Conservation (phyloP, 2,113 vertebrate species). For the Chloebia gouldiae region DNA sequence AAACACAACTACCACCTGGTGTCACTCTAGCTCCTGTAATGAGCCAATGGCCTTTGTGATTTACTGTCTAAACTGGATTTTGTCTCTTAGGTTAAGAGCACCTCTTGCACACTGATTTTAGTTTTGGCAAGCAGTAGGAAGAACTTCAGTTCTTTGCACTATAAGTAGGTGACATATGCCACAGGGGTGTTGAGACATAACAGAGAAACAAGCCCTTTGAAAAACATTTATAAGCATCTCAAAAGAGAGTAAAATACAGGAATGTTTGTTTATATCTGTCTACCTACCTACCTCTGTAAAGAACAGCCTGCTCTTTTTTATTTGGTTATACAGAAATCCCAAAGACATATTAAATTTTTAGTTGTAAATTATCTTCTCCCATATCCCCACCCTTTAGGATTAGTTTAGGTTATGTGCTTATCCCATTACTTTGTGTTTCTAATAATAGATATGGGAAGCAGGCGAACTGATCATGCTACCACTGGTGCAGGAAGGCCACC, state of each 20-base stretch:
- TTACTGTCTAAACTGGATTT: neutral
- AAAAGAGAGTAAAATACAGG: neutral
- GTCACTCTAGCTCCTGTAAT: neutral
- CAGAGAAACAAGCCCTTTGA: neutral
- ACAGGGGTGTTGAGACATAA: neutral
- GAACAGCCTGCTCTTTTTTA: neutral
- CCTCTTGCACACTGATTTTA: neutral
- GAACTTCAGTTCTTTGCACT: neutral
- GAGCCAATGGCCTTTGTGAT: neutral
- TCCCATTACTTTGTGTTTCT: constrained; percentile 32
- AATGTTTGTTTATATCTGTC: neutral
- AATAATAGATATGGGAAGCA: constrained; percentile 64
- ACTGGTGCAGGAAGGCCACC: constrained; percentile 61
- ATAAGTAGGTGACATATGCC: too few species aligned
- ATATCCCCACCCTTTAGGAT: neutral
- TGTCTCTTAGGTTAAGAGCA: neutral
- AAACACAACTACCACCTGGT: neutral
- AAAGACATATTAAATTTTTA: neutral
- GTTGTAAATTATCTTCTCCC: neutral
- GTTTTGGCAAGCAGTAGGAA: neutral
- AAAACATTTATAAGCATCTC: neutral
- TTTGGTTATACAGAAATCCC: neutral
- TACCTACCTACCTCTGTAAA: neutral
- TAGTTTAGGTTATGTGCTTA: constrained; percentile 2
- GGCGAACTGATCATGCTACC: constrained; percentile 71